Evolutionary conservation across 1,140 invertebrate species (phyloP), one percentile per base, ranked within the genome.

Genomic region (Cephus cinctus): DNA sequence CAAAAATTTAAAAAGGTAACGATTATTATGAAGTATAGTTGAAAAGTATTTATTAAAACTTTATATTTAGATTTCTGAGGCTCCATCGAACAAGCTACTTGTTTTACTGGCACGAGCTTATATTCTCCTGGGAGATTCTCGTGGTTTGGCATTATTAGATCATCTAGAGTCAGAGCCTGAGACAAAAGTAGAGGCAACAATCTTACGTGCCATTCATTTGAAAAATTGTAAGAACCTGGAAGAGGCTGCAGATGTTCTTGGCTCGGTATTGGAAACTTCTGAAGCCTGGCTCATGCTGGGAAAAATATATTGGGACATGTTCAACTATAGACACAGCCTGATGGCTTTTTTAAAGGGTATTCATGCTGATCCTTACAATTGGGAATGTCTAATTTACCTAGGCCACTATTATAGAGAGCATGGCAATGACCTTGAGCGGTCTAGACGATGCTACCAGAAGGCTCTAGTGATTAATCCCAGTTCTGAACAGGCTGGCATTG

Each of bases 391-490:
- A 71, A 67, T 88, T 23, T 85, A 87, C 63, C 76, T 96, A 43
- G 92, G 90, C 9, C 79, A 84, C 60, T 87, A 85, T 69, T 94
- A 92, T 73, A 56, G 67, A 61, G 59, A 81, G 52, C 57, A 78
- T 43, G 76, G 72, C 43, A 63, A 81, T 19, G 82, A 89, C 64
- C 61, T 83, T 20, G 77, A 82, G 25, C 86, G 88, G 61, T 84
- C 88, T 2, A 82, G 81, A 54, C 86, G 86, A 63, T 96, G 91
- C 76, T 93, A 86, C 69, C 84, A 92, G 67, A 93, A 91, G 72
- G 84, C 88, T 20, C 82, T 88, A 47, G 84, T 84, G 59, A 77
- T 95, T 2, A 87, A 90, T 76, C 79, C 80, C 14, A 71, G 78
- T 45, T 83, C 82, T 46, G 78, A 80, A 25, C 78, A 84, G 53